Evolutionary conservation across 2,797 vertebrate genomes (phyloP).

Genomic region (Silurus lanzhouensis): DNA sequence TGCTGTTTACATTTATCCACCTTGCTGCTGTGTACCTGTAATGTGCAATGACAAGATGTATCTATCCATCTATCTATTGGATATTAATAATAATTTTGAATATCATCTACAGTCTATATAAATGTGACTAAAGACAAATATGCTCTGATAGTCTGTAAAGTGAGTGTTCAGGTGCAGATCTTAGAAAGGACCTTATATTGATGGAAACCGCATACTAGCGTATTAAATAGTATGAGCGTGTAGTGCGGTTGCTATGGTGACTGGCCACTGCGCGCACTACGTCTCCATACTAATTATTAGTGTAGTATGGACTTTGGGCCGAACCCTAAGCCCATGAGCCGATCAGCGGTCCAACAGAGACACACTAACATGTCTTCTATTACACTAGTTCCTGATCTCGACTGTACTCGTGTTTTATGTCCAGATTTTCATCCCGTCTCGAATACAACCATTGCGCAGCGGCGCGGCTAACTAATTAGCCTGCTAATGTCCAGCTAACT

Average conservation of each 20-base stretch:
- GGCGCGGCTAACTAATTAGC: constrained; percentile 30
- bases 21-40: no score
- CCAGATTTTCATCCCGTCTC: no score
- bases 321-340: background rate
- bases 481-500: constrained; percentile 58
- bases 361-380: background rate
- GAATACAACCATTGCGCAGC: background rate
- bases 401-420: background rate
- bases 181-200: background rate
- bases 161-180: no score
- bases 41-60: no score
- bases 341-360: background rate
- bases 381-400: background rate
- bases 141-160: background rate
- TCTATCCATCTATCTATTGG: no score
- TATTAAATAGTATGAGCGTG: background rate
- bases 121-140: background rate
- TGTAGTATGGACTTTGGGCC: background rate
- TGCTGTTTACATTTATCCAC: no score
- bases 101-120: background rate
- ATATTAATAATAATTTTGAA: background rate
- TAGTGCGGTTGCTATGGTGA: background rate
- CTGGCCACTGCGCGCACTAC: no score
- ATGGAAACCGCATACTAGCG: background rate
- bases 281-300: background rate